These are phyloP conservation scores for Steinernema feltiae DNA, from an alignment of 1,140 invertebrate genomes.

Conservation along the genomic window DNA sequence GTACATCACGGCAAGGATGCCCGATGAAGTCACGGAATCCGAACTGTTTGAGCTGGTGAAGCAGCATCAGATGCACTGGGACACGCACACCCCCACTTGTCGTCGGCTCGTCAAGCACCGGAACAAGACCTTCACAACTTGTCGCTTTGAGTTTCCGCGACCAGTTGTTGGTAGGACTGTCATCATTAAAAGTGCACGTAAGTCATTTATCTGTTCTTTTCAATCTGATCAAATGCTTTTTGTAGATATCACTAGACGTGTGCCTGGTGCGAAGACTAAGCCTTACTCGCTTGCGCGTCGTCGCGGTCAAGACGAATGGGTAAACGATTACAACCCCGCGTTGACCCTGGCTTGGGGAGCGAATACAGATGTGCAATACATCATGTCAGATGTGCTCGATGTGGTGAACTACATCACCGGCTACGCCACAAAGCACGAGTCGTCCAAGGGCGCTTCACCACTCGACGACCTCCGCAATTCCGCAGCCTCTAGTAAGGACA, in stretches of 20 bases:
- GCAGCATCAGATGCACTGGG: neutral
- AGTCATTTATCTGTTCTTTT: too few relatives aligned
- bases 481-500: neutral
- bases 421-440: slow-evolving; percentile 8
- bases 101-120: neutral
- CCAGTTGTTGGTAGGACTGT: too few relatives aligned
- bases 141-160: too few relatives aligned
- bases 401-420: slow-evolving; percentile 14
- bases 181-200: too few relatives aligned
- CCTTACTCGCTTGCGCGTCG: neutral
- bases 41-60: neutral
- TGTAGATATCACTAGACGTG: too few relatives aligned
- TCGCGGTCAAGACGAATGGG: neutral
- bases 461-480: neutral
- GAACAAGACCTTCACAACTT: neutral
- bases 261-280: too few relatives aligned
- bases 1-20: neutral
- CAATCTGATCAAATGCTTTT: too few relatives aligned
- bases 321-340: slow-evolving; percentile 17
- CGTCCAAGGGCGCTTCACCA: neutral
- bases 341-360: neutral
- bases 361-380: slow-evolving; percentile 7
- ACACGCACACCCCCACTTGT: neutral
- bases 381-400: neutral
- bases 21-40: neutral